Evolutionary conservation across 2,113 vertebrate species (phyloP).

Genomic region (Aegithalos caudatus): DNA sequence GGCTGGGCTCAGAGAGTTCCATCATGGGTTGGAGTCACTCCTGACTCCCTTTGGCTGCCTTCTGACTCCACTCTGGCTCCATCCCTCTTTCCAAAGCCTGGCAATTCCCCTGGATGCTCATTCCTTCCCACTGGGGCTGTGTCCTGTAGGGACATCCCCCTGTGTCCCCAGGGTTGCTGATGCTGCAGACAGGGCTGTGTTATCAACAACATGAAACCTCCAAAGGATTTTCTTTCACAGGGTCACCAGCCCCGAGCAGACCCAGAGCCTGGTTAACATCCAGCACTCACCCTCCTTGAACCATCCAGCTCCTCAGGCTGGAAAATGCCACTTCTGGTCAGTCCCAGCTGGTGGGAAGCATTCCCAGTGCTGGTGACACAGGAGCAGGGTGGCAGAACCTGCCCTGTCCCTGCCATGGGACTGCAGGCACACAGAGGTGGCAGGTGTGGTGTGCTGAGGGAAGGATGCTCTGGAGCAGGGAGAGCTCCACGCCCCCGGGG

Average conservation of each 20-base stretch:
- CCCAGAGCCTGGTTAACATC: neutral
- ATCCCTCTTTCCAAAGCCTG: neutral
- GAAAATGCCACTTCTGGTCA: neutral
- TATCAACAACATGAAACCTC: neutral
- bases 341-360: neutral
- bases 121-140: rapidly evolving
- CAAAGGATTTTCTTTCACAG: neutral
- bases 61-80: neutral
- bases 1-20: neutral
- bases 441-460: rapidly evolving
- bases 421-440: neutral
- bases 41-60: neutral
- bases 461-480: neutral
- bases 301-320: neutral
- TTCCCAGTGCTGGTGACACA: rapidly evolving
- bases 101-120: rapidly evolving
- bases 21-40: neutral
- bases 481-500: neutral
- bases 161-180: neutral
- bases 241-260: neutral
- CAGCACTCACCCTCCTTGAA: neutral
- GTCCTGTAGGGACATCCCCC: neutral
- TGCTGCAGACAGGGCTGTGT: rapidly evolving
- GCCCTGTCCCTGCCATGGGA: neutral
- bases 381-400: neutral